Percentiles rank a stretch among this genome's conserved stretches.
Conservation (phyloP, 2,797 vertebrate genomes). For the Pseudochirops cupreus region DNA sequence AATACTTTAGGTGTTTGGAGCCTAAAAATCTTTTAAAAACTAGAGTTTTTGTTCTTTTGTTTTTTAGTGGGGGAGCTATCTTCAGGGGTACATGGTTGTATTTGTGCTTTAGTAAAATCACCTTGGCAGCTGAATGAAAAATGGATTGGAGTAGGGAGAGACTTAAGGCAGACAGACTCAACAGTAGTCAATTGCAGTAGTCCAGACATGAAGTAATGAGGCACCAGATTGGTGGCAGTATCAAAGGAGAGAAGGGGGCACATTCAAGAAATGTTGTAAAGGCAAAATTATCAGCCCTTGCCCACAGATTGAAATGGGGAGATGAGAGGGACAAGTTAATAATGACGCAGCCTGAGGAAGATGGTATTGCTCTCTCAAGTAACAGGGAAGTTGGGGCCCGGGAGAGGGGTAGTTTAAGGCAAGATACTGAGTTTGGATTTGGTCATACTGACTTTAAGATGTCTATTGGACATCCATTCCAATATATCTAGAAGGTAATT, state of each 20-base stretch:
- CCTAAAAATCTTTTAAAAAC: no score
- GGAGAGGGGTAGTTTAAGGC: neutral
- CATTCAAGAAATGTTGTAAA: neutral
- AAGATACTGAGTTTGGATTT: neutral
- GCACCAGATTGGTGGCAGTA: neutral
- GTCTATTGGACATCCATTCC: no score
- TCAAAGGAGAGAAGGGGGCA: neutral
- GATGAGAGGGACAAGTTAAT: no score
- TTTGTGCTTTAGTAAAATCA: neutral
- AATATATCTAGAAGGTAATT: neutral
- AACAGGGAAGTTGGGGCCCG: neutral
- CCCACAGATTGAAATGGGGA: neutral
- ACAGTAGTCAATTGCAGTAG: neutral
- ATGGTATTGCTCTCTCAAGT: neutral
- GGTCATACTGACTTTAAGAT: neutral
- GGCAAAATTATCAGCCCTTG: neutral
- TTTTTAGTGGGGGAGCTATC: no score
- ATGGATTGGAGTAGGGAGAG: neutral
- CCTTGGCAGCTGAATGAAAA: neutral
- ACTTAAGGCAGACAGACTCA: neutral
- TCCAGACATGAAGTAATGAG: neutral
- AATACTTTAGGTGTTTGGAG: neutral
- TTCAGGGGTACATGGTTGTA: no score
- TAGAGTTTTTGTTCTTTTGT: no score
- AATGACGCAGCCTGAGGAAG: neutral